Base-by-base conservation (phyloP, 2,113 vertebrate genomes). In the Blennius ocellaris region DNA sequence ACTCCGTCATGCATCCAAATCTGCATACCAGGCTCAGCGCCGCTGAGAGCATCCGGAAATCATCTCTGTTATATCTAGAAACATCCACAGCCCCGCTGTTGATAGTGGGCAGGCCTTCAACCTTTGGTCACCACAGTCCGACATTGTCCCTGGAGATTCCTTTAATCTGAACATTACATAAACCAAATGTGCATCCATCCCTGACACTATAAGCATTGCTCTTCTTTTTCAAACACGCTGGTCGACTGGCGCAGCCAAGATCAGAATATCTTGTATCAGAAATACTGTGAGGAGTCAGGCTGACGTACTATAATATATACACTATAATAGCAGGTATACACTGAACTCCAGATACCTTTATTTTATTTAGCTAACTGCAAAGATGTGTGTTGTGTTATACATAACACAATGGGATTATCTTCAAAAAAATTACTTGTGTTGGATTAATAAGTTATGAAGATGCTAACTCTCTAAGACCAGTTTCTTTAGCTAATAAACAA, bases 291-390 rank as follows among this genome's bases (percentile, higher is more conserved):
- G 1, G 50, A 45, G 53, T 52, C 9, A 70, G 38, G 21, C 50
- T 14, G 9, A 43, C 11, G 40, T 11, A 21, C 15, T 15, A n/a
- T n/a, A n/a, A n/a, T 48, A 30, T 43, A 5, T 55, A n/a, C n/a
- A n/a, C n/a, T n/a, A n/a, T n/a, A n/a, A n/a, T 0, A 60, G 0
- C 44, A 55, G 10, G 44, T 3, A 48, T 7, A n/a, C 7, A 0
- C 40, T 14, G 6, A 49, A 30, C 21, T 30, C 21, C 21, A 58
- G 10, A 11, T 43, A 10, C 2, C 56, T 40, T 54, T 57, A 8
- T 5, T 1, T 69, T 21, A 49, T 39, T 0, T 67, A 1, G 21
- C 45, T 8, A 55, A 21, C 5, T 8, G 11, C 40, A 17, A 68
- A 0, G 0, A 68, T 56, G 14, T 68, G n/a, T 30, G 21, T 30